Conservation (phyloP, 2,113 vertebrate genomes). For the Myodes glareolus region DNA sequence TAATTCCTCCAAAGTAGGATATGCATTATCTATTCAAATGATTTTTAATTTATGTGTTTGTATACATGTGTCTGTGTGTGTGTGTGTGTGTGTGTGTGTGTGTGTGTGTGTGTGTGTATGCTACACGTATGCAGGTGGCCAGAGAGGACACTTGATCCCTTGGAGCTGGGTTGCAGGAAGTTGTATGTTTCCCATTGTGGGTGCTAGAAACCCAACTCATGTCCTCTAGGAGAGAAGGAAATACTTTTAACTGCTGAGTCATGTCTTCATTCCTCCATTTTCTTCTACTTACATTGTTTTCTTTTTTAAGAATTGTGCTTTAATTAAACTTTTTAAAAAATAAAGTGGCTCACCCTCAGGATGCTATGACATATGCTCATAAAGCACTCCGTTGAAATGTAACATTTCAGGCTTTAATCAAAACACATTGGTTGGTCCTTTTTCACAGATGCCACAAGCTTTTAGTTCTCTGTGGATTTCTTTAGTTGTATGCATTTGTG, state of each 20-base stretch:
- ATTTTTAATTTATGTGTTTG: background rate
- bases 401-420: background rate
- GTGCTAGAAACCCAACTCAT: too few species aligned
- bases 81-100: background rate
- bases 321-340: background rate
- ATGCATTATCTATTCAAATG: background rate
- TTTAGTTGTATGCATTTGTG: background rate
- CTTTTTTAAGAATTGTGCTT: background rate
- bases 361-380: background rate
- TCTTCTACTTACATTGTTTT: background rate
- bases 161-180: background rate
- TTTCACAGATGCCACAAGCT: slow-evolving; percentile 84
- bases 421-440: slow-evolving; percentile 71
- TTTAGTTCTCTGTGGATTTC: slow-evolving; percentile 87
- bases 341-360: background rate
- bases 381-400: background rate
- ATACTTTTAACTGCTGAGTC: background rate
- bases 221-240: background rate
- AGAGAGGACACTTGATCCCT: background rate
- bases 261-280: background rate
- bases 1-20: background rate
- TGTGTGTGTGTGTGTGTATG: too few species aligned
- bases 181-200: background rate
- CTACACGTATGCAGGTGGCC: too few species aligned
- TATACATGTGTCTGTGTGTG: background rate